Evolutionary conservation across 1,140 invertebrate species (phyloP).

Genomic region (Panagrolaimus sp.): DNA sequence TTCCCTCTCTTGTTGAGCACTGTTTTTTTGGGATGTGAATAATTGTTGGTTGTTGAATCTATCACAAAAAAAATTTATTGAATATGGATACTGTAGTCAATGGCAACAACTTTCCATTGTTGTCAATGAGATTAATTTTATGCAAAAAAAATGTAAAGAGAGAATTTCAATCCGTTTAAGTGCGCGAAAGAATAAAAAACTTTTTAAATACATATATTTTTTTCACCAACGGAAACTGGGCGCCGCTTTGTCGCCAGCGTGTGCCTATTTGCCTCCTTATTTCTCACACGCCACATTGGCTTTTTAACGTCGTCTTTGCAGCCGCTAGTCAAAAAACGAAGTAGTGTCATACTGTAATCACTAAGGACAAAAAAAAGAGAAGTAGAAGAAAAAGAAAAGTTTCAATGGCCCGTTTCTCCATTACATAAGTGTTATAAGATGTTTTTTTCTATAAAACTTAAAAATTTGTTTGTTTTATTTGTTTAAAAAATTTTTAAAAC

Average conservation of each 20-base stretch:
- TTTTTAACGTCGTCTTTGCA: not conserved
- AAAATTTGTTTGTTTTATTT: constrained; percentile 5
- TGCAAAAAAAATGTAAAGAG: not conserved
- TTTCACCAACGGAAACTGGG: constrained; percentile 3
- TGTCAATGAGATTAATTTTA: constrained; percentile 2
- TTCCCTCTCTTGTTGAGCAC: too few relatives aligned
- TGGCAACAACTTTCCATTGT: constrained; percentile 13
- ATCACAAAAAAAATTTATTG: not conserved
- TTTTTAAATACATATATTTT: too few relatives aligned
- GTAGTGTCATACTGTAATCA: too few relatives aligned
- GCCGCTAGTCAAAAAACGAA: not conserved
- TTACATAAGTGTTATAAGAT: not conserved
- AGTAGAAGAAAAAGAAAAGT: too few relatives aligned
- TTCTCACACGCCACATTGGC: constrained; percentile 1
- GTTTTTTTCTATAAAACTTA: not conserved
- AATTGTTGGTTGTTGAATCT: not conserved
- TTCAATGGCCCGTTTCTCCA: constrained; percentile 11
- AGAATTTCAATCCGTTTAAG: constrained; percentile 12
- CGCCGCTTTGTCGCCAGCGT: constrained; percentile 11
- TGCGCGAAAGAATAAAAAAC: constrained; percentile 11
- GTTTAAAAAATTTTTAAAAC: constrained; percentile 11
- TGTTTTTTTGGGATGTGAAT: too few relatives aligned
- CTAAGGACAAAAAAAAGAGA: not conserved
- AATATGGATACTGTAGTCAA: constrained; percentile 11
- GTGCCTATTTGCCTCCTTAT: constrained; percentile 1